These are phyloP conservation scores for Muschampia plurimacula DNA, from an alignment of 2,888 invertebrate species.

Conservation along the genomic window DNA sequence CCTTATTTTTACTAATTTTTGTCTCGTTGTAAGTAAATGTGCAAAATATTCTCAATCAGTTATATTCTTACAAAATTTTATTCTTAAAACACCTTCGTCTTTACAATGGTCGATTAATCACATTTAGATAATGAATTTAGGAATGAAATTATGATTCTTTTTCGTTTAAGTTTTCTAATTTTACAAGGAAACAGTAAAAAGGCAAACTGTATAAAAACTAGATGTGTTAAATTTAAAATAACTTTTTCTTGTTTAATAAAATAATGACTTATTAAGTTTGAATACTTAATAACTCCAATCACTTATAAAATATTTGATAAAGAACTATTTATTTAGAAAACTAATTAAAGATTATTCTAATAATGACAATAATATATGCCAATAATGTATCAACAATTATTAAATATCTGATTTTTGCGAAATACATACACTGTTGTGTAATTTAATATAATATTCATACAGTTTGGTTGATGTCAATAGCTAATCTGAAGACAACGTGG, in stretches of 20 bases:
- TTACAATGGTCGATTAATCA: constrained; percentile 51
- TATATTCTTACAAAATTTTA: constrained; percentile 18
- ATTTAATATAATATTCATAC: background rate
- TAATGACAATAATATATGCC: too few species aligned
- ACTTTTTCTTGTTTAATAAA: too few species aligned
- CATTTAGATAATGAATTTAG: constrained; percentile 42
- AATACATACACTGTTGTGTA: background rate
- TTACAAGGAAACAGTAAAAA: background rate
- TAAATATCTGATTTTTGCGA: background rate
- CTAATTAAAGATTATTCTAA: too few species aligned
- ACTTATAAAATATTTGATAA: too few species aligned
- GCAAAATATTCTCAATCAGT: background rate
- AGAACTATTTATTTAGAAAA: too few species aligned
- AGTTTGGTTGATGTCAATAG: background rate
- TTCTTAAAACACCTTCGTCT: constrained; percentile 46
- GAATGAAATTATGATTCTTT: constrained; percentile 34
- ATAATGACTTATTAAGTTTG: too few species aligned
- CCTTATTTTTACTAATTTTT: too few species aligned
- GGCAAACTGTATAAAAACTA: background rate
- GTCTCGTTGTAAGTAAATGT: too few species aligned
- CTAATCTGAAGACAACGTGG: background rate
- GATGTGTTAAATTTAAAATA: too few species aligned
- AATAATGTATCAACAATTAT: too few species aligned
- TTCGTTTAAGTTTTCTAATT: background rate
- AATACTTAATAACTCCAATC: background rate